phyloP scores from a whole-genome alignment of 2,113 vertebrate genomes.

The human (Homo sapiens) region DNA sequence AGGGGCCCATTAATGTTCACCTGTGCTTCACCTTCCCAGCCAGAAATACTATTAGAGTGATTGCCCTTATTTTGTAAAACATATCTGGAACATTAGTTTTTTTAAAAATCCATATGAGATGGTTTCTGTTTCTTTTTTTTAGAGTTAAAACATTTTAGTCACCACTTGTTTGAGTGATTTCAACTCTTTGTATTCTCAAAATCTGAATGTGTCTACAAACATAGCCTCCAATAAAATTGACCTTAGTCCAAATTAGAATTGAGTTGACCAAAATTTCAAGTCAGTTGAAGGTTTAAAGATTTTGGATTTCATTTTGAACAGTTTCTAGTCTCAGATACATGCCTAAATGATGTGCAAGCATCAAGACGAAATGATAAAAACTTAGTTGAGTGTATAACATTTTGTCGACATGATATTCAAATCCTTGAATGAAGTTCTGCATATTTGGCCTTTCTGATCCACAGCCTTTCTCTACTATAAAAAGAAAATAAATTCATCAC shows the following conservation, averaged over 20 bases:
- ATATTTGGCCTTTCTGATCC: not conserved
- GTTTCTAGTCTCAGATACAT: not conserved
- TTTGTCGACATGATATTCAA: not conserved
- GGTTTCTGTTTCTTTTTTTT: not conserved
- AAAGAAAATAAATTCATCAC: slow-evolving; percentile 9
- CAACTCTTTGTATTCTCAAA: not conserved
- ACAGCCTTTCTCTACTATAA: not conserved
- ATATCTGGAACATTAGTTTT: not conserved
- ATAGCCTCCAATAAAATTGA: not conserved
- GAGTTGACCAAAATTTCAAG: not conserved
- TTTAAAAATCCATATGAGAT: not conserved
- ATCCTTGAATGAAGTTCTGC: not conserved
- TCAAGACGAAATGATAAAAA: not conserved
- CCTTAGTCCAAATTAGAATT: not conserved
- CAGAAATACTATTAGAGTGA: slow-evolving; percentile 24
- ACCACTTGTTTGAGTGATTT: slow-evolving; percentile 20
- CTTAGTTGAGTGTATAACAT: not conserved
- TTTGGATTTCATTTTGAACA: not conserved
- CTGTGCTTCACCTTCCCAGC: not conserved
- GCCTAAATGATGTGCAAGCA: not conserved
- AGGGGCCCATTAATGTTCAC: slow-evolving; percentile 37
- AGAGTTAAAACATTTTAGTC: slow-evolving; percentile 46
- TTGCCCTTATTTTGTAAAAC: slow-evolving; percentile 55
- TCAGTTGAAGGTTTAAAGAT: not conserved
- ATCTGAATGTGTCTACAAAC: not conserved